Evolutionary conservation across 1,140 invertebrate genomes (phyloP).

Genomic region (Popillia japonica): DNA sequence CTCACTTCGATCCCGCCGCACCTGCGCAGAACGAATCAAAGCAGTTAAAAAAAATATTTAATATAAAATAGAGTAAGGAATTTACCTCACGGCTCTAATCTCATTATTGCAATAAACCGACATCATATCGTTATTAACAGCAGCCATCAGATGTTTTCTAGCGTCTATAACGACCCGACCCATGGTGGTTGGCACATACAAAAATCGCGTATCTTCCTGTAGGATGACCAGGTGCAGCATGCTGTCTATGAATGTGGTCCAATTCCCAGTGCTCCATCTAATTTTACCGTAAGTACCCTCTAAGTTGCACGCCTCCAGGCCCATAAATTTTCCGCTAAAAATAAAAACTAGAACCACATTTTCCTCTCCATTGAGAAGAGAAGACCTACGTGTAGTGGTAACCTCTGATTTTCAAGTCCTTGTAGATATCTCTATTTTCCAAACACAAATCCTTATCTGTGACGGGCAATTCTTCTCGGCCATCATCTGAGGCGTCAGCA

Average conservation of each 20-base stretch:
- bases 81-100: neutral
- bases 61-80: neutral
- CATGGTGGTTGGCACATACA: constrained; percentile 81
- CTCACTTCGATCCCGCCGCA: neutral
- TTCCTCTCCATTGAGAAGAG: neutral
- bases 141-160: neutral
- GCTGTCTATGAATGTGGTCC: constrained; percentile 92
- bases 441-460: neutral
- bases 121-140: neutral
- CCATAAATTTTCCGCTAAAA: constrained; percentile 67
- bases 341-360: neutral
- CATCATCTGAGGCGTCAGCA: neutral
- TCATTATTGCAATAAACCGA: neutral
- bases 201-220: constrained; percentile 73
- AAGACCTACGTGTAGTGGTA: constrained; percentile 71
- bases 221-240: constrained; percentile 89
- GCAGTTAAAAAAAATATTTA: neutral
- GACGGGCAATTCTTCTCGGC: neutral
- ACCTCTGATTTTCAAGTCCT: constrained; percentile 76
- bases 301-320: constrained; percentile 65
- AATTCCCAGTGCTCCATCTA: constrained; percentile 77
- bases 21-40: neutral
- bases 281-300: constrained; percentile 64
- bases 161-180: constrained; percentile 73
- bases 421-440: constrained; percentile 73